phyloP scores from a whole-genome alignment of 2,113 vertebrate genomes.

The Brienomyrus brachyistius region DNA sequence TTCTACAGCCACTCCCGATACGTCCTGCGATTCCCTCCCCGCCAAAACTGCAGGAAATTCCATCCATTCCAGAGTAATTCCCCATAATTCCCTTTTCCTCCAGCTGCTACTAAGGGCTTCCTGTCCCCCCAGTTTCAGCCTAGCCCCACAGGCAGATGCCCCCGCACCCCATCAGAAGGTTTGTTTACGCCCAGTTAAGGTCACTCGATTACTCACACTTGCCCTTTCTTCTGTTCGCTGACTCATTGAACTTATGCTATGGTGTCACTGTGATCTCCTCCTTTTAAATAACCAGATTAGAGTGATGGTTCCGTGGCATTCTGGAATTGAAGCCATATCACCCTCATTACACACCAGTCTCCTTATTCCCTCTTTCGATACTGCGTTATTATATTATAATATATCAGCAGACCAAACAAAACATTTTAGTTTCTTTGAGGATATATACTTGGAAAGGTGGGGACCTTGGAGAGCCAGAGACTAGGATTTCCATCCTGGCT shows the following conservation, averaged over 20 bases:
- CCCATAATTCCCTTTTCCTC: slow-evolving; percentile 29
- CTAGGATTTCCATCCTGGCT: not conserved
- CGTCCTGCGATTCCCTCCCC: not conserved
- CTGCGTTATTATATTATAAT: not conserved
- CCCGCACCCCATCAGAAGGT: not conserved
- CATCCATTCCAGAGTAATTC: slow-evolving; percentile 45
- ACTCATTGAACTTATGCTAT: not conserved
- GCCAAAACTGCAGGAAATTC: slow-evolving; percentile 46
- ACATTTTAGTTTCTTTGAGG: not conserved
- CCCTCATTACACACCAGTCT: not conserved
- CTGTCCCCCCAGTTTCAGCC: not conserved
- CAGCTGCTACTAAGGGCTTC: slow-evolving; percentile 27
- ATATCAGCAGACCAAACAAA: not conserved
- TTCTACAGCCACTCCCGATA: not conserved
- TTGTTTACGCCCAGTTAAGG: not conserved
- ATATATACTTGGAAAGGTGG: not conserved
- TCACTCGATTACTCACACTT: not conserved
- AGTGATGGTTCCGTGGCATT: not conserved
- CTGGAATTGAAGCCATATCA: not conserved
- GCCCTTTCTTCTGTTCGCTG: not conserved
- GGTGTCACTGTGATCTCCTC: not conserved
- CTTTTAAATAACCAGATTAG: not conserved
- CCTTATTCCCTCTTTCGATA: not conserved
- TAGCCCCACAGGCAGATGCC: not conserved
- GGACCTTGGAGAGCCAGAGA: not conserved